These are phyloP conservation scores for Nemurella pictetii DNA, from an alignment of 2,888 invertebrate species.

Conservation along the genomic window DNA sequence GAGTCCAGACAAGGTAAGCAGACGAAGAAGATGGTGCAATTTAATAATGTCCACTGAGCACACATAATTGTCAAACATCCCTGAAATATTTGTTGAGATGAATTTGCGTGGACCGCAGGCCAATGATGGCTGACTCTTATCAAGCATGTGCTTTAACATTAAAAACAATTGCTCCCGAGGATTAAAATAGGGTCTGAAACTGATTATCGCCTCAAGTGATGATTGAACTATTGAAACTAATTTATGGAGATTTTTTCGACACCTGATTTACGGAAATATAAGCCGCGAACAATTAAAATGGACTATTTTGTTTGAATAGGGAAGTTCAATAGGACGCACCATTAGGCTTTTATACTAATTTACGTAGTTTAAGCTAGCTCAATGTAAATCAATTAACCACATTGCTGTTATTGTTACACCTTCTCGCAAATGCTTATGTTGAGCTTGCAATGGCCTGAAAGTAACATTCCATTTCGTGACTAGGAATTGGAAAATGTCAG, in stretches of 20 bases:
- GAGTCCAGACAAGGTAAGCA: slow-evolving; percentile 84
- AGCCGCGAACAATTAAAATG: not conserved
- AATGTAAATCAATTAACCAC: not conserved
- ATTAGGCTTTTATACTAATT: not conserved
- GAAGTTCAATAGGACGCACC: not conserved
- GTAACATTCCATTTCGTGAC: not conserved
- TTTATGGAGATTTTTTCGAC: not conserved
- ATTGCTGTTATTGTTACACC: not conserved
- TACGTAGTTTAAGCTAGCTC: not conserved
- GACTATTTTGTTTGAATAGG: not conserved
- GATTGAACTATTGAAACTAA: not conserved
- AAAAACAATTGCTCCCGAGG: not conserved
- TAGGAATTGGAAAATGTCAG: not conserved
- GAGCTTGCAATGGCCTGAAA: not conserved
- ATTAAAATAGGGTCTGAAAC: not conserved
- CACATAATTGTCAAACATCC: not conserved
- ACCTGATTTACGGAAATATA: not conserved
- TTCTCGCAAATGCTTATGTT: not conserved
- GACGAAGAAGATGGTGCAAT: not conserved
- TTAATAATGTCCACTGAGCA: not conserved
- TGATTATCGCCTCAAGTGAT: not conserved
- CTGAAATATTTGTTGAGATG: not conserved
- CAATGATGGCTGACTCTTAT: slow-evolving; percentile 15
- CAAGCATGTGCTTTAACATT: slow-evolving; percentile 19
- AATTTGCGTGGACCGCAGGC: slow-evolving; percentile 1